Evolutionary conservation across 23 tunicate genomes (phyloP).

Genomic region (Halocynthia roretzi): DNA sequence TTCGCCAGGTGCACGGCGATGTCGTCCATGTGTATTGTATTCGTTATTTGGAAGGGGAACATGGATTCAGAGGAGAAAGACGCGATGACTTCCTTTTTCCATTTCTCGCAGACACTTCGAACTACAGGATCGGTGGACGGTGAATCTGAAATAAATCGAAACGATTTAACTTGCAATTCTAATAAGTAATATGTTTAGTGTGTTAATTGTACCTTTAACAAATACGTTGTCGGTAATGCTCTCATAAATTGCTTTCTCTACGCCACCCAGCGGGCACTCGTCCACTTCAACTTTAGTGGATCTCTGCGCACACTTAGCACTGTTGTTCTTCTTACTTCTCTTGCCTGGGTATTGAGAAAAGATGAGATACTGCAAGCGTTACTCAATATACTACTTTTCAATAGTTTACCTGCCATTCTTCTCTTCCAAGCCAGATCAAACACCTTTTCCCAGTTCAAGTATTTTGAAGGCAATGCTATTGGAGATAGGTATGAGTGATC

Average conservation of each 20-base stretch:
- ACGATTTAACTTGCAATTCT: not conserved
- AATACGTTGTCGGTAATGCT: not conserved
- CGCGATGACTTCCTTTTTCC: not conserved
- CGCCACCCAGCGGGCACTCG: not conserved
- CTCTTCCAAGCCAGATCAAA: conserved; percentile 8
- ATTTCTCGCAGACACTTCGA: not conserved
- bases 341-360: no score
- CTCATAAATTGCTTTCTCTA: not conserved
- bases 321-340: no score
- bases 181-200: not conserved
- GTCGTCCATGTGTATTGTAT: conserved; percentile 31
- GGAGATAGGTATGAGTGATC: not conserved
- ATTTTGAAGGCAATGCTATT: not conserved
- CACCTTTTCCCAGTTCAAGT: conserved; percentile 6
- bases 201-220: not conserved
- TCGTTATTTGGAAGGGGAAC: conserved; percentile 2
- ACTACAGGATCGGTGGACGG: not conserved
- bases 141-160: not conserved
- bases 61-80: not conserved
- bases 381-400: not conserved
- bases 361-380: no score
- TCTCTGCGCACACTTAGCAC: no score
- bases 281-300: no score
- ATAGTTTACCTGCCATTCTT: not conserved
- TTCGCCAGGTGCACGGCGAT: conserved; percentile 17